These are phyloP conservation scores for Agrenia bidenticulata DNA, from an alignment of 2,888 invertebrate species.

Conservation along the genomic window DNA sequence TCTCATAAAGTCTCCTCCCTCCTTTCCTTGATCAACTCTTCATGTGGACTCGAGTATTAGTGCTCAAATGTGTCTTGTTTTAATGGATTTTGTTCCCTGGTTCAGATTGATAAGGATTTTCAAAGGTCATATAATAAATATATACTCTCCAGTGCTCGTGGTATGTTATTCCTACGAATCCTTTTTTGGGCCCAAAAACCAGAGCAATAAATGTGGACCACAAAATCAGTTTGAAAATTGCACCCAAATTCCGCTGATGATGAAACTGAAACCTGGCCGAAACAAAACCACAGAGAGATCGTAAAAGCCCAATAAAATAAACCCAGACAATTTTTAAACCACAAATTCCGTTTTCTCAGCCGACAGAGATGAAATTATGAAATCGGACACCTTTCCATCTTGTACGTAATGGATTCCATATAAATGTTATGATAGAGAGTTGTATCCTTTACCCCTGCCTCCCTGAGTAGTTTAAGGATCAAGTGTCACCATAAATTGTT, in stretches of 20 bases:
- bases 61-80: too few species aligned
- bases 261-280: conserved; percentile 2
- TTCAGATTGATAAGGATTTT: conserved; percentile 1
- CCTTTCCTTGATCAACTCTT: too few species aligned
- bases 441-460: too few species aligned
- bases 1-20: too few species aligned
- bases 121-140: not conserved
- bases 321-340: conserved; percentile 1
- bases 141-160: too few species aligned
- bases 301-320: conserved; percentile 9
- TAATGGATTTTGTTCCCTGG: not conserved
- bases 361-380: conserved; percentile 1
- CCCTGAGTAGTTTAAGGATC: too few species aligned
- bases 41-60: too few species aligned
- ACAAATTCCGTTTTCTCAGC: not conserved
- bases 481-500: too few species aligned
- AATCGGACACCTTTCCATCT: conserved; percentile 1
- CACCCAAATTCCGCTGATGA: conserved; percentile 6
- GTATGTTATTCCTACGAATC: not conserved
- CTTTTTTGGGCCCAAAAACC: not conserved
- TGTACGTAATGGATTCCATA: too few species aligned
- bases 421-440: too few species aligned
- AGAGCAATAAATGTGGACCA: not conserved
- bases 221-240: conserved; percentile 4
- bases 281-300: not conserved